These are phyloP conservation scores for Astur gentilis DNA, from an alignment of 2,113 vertebrate genomes.

Conservation along the genomic window DNA sequence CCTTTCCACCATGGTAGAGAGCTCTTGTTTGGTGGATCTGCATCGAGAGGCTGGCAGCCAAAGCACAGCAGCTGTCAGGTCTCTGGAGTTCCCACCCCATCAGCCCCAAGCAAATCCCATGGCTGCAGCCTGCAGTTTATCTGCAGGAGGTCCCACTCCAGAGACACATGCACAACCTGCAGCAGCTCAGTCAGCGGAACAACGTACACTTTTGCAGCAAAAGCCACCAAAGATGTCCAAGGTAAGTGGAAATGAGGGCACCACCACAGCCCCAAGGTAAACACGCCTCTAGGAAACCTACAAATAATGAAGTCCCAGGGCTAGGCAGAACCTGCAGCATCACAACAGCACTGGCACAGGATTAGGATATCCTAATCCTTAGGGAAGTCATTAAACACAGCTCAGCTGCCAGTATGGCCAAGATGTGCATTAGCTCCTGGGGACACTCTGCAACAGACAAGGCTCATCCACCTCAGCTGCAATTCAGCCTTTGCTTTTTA, in stretches of 20 bases:
- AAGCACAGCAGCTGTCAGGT: background rate
- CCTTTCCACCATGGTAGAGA: background rate
- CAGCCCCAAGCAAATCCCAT: background rate
- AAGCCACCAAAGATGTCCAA: background rate
- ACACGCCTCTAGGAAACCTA: background rate
- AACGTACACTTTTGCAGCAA: background rate
- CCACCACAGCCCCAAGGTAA: background rate
- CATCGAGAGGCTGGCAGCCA: rapidly evolving
- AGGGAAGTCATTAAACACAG: conserved; percentile 28
- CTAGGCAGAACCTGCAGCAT: background rate
- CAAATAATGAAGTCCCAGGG: conserved; percentile 2
- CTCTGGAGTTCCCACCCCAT: background rate
- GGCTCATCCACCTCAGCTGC: background rate
- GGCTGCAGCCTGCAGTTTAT: background rate
- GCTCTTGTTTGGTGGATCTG: background rate
- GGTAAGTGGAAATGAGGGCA: background rate
- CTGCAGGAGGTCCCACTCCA: background rate
- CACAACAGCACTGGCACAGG: background rate
- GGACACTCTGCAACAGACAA: background rate
- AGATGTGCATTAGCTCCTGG: background rate
- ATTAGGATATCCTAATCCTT: background rate
- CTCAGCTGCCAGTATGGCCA: background rate
- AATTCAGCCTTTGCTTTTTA: background rate
- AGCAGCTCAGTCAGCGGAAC: background rate
- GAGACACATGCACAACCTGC: background rate